Evolutionary conservation across 1,140 invertebrate genomes (phyloP).

Genomic region (Lasioglossum albipes): DNA sequence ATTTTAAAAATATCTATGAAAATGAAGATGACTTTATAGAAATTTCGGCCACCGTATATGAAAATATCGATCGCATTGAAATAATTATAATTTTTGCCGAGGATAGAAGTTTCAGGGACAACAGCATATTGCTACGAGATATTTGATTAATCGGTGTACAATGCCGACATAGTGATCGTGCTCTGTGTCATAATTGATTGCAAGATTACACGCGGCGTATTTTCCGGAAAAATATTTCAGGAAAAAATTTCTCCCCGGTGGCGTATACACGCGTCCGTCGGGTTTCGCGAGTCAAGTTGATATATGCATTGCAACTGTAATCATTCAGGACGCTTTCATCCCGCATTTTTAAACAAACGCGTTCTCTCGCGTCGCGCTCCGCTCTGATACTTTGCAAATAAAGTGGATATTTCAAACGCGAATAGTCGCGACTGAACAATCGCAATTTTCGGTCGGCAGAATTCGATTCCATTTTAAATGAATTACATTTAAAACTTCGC

Average conservation of each 20-base stretch:
- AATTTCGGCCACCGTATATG: no score
- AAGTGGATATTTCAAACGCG: slow-evolving; percentile 35
- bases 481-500: slow-evolving; percentile 36
- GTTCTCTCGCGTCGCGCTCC: not conserved
- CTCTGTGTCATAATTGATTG: not conserved
- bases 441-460: slow-evolving; percentile 17
- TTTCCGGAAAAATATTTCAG: not conserved
- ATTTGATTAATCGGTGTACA: no score
- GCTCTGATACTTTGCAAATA: slow-evolving; percentile 31
- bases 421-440: not conserved
- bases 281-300: not conserved
- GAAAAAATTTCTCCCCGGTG: not conserved
- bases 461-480: slow-evolving; percentile 40
- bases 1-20: no score
- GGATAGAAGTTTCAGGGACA: no score
- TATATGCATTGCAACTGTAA: slow-evolving; percentile 31
- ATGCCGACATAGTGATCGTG: no score
- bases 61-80: no score
- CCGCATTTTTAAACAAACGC: slow-evolving; percentile 27
- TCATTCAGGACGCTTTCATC: slow-evolving; percentile 12
- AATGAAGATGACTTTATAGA: no score
- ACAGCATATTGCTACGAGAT: no score
- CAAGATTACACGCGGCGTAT: not conserved
- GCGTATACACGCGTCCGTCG: no score
- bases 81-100: no score